These are phyloP conservation scores for Kobus ellipsiprymnus DNA, from an alignment of 2,113 vertebrate species.

Conservation along the genomic window DNA sequence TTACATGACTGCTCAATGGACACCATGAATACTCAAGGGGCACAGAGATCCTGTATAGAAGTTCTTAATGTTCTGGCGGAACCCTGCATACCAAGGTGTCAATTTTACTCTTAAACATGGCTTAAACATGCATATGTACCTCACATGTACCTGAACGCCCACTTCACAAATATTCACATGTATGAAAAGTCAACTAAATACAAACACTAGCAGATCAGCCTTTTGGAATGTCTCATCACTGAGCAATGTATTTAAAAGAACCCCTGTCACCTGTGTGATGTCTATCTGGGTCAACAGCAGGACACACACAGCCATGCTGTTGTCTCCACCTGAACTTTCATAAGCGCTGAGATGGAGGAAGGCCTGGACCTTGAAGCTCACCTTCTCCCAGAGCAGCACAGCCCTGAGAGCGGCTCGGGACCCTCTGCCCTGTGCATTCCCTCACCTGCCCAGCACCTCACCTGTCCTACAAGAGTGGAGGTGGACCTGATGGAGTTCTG, in stretches of 20 bases:
- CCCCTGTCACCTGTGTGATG: no score
- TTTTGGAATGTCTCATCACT: background rate
- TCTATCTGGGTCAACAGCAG: background rate
- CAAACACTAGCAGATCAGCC: background rate
- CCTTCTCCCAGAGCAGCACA: background rate
- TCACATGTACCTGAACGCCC: background rate
- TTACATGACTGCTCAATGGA: background rate
- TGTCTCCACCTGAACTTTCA: background rate
- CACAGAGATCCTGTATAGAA: background rate
- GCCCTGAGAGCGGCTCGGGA: background rate
- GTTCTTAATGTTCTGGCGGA: background rate
- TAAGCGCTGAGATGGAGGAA: background rate
- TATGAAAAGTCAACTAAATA: background rate
- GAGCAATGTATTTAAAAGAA: background rate
- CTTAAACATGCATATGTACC: background rate
- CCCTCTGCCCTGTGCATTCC: background rate
- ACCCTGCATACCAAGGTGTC: background rate
- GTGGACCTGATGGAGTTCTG: background rate
- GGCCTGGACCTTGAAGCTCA: background rate
- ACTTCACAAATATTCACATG: background rate
- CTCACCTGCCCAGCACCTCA: background rate
- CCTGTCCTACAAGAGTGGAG: background rate
- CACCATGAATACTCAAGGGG: background rate
- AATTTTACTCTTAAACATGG: background rate
- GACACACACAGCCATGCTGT: background rate